Base-by-base conservation (phyloP, 2,888 invertebrate genomes). In the Lymantria dispar region DNA sequence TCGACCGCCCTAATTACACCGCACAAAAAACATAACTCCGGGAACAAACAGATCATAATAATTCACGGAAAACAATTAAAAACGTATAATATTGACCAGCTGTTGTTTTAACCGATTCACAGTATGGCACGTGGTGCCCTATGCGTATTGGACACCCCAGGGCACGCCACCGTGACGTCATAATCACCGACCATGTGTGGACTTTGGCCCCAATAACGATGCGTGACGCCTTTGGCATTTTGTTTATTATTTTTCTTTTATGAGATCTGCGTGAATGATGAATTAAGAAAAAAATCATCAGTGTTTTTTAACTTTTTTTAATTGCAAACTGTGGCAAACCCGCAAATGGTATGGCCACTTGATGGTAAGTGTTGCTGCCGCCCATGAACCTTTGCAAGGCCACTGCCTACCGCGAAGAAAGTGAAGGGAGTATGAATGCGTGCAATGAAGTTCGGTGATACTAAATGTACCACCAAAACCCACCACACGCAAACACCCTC, bases 11-110 rank as follows among this genome's bases (percentile, higher is more conserved):
- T 40, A 40, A 45, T 41, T 29, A 43, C 29, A 42, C 29, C 45
- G 47, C 47, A 60, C 63, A 61, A 65, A 59, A 58, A 48, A 45
- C 57, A 22, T 48, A 44, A 1, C 8, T 12, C 38, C 42, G 15
- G 63, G 22, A 75, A 71, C 69, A 66, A 72, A 71, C 65, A 72
- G 70, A 72, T 62, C 68, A 68, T 64, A 62, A 73, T 77, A 77
- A 79, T 66, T 75, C 72, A 76, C 72, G 39, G 65, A 68, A 71
- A 76, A 78, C 78, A 79, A 81, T 81, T 79, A 81, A 73, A 77
- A 66, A 65, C 64, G 63, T 63, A 66, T 62, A 64, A 63, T 61
- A 61, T 66, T 45, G 47, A 60, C 60, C 80, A 74, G 74, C 80
- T 80, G 71, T 14, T 40, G 54, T 52, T 12, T 45, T 67, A 80